Base-by-base conservation (phyloP, 2,113 vertebrate species). In the Pterocles gutturalis region DNA sequence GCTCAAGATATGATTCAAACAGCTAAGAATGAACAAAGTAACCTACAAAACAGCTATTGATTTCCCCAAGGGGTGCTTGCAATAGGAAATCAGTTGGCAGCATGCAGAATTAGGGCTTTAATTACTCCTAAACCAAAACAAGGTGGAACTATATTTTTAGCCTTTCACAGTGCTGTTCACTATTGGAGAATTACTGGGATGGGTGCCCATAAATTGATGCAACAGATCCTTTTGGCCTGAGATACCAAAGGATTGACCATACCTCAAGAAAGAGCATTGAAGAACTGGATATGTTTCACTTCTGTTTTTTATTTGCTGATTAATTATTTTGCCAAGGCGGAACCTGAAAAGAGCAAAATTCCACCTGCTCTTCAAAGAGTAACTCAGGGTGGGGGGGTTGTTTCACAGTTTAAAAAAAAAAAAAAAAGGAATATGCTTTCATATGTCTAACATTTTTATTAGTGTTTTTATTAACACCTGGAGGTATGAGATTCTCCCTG, bases 291-390 rank as follows among this genome's bases (percentile, higher is more conserved):
- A 25, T 26, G 49, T 71, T 88, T 70, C 8, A 66, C 12, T 66
- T 62, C 19, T 25, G 0, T 15, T 46, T 76, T 62, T 69, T 43
- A 8, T 9, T 16, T 7, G 4, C 5, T 8, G 3, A 33, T 75
- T 62, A 53, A 88, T 34, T 89, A 75, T 62, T 94, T 92, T 90
- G 65, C 38, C 31, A 78, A 92, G 7, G 13, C 26, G 82, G 72
- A 81, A 89, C 83, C 60, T 65, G 25, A 81, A 95, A 96, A 92
- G 78, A 92, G 65, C 43, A 89, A 83, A 90, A 87, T 83, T 91
- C 48, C 9, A 58, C 53, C 6, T 1, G 0, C 8, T 71, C 19
- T 75, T 65, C 34, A 45, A 95, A 64, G 49, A 92, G 36, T 79
- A 88, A n/a, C 38, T 72, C 9, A 3, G 21, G 25, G 28, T 18